A percentile compares a stretch with the other conserved stretches of the same genome.
Evolutionary conservation across 2,888 invertebrate genomes (phyloP).

Genomic region (Ormyrus labotus): DNA sequence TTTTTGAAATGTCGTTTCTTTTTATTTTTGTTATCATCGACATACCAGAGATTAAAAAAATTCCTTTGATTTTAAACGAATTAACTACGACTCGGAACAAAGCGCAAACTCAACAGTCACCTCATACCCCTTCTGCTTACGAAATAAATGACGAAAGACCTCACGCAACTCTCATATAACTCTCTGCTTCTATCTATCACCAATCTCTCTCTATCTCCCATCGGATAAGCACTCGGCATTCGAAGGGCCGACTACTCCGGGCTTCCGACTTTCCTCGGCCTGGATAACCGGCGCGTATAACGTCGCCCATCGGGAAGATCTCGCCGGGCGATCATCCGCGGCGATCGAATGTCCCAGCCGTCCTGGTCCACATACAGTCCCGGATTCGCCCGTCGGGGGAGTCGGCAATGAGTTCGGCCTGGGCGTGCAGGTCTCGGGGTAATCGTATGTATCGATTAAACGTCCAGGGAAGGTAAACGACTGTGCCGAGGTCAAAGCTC

Average conservation of each 20-base stretch:
- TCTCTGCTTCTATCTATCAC: not conserved
- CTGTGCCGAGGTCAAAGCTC: slow-evolving; percentile 53
- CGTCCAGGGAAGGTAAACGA: slow-evolving; percentile 56
- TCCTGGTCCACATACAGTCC: not conserved
- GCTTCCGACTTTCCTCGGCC: not conserved
- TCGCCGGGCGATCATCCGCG: not conserved
- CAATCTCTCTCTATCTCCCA: not conserved
- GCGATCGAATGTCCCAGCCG: not conserved
- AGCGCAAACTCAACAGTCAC: no score
- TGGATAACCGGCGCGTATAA: not conserved
- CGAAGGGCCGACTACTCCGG: not conserved
- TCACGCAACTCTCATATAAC: no score
- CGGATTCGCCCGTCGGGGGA: no score
- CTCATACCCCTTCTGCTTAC: no score
- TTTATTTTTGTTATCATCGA: no score
- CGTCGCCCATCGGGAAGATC: not conserved
- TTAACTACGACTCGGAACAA: no score
- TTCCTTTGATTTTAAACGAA: no score
- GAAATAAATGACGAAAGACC: no score
- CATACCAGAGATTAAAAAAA: no score
- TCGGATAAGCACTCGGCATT: not conserved
- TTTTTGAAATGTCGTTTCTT: no score
- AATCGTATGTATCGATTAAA: slow-evolving; percentile 53
- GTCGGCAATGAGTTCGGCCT: not conserved
- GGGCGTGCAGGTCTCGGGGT: no score